These are phyloP conservation scores for Melanotaenia nigrans DNA, from an alignment of 2,797 vertebrate species.

Conservation along the genomic window DNA sequence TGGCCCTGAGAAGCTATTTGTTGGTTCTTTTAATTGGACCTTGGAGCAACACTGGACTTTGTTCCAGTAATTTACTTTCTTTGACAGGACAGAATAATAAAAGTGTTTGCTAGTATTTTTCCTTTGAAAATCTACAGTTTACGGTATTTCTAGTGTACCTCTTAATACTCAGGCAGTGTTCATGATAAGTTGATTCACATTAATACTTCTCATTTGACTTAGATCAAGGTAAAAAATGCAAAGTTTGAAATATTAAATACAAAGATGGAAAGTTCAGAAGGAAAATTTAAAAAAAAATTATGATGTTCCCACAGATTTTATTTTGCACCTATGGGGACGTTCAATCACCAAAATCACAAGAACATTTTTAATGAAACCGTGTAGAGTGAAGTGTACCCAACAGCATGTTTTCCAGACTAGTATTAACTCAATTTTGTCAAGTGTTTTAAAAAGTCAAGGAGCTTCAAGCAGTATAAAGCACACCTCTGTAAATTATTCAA, in stretches of 20 bases:
- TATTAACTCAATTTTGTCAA: not conserved
- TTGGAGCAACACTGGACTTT: constrained; percentile 39
- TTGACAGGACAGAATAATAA: constrained; percentile 19
- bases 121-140: constrained; percentile 46
- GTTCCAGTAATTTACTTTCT: constrained; percentile 48
- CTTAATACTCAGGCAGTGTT: constrained; percentile 62
- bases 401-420: constrained; percentile 1
- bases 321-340: not conserved
- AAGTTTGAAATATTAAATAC: not conserved
- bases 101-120: constrained; percentile 30
- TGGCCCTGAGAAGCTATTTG: constrained; percentile 41
- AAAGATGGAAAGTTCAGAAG: constrained; percentile 6
- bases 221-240: not conserved
- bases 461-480: not conserved
- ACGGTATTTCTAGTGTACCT: constrained; percentile 53
- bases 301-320: not conserved
- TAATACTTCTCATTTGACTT: constrained; percentile 18
- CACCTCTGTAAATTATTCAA: not conserved
- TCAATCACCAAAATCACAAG: not conserved
- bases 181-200: constrained; percentile 4
- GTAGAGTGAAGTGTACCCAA: not conserved
- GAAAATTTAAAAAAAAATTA: not conserved
- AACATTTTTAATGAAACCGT: not conserved
- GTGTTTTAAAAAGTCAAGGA: not conserved
- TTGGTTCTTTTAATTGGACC: constrained; percentile 17